phyloP scores from a whole-genome alignment of 2,113 vertebrate genomes.

The Centropristis striata region DNA sequence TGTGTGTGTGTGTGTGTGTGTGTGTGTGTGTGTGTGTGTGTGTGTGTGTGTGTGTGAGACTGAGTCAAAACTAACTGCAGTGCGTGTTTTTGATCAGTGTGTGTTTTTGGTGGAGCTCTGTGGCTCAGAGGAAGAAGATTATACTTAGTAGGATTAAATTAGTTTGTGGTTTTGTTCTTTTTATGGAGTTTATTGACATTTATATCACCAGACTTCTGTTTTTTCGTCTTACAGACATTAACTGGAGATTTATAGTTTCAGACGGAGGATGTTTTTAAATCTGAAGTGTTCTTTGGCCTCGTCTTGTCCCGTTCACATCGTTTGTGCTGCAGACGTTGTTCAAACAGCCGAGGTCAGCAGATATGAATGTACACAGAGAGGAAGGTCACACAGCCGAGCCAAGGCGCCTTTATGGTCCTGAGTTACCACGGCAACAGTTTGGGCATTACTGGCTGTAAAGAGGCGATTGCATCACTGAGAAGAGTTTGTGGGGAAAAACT shows the following conservation, averaged over 20 bases:
- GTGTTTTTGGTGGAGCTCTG: too few relatives aligned
- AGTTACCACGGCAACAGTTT: slow-evolving; percentile 56
- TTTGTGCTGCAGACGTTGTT: slow-evolving; percentile 14
- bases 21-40: too few relatives aligned
- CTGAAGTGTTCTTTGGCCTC: too few relatives aligned
- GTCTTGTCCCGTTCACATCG: neutral
- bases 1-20: too few relatives aligned
- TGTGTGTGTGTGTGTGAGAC: neutral
- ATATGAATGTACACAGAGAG: slow-evolving; percentile 15
- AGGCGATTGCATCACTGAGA: neutral
- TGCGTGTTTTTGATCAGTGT: neutral
- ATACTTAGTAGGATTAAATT: too few relatives aligned
- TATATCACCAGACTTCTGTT: too few relatives aligned
- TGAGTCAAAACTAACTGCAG: neutral
- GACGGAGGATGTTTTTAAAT: too few relatives aligned
- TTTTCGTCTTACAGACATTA: too few relatives aligned
- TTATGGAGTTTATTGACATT: too few relatives aligned
- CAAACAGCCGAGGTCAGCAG: slow-evolving; percentile 48
- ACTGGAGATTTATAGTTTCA: too few relatives aligned
- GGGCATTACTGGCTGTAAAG: slow-evolving; percentile 19
- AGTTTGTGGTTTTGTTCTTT: too few relatives aligned
- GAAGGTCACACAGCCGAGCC: slow-evolving; percentile 66
- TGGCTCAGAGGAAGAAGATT: too few relatives aligned
- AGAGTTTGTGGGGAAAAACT: neutral
- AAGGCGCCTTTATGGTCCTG: slow-evolving; percentile 14